Evolutionary conservation across 1,140 invertebrate genomes (phyloP), one percentile per base, ranked within the genome.

Genomic region (Acromyrmex charruanus): DNA sequence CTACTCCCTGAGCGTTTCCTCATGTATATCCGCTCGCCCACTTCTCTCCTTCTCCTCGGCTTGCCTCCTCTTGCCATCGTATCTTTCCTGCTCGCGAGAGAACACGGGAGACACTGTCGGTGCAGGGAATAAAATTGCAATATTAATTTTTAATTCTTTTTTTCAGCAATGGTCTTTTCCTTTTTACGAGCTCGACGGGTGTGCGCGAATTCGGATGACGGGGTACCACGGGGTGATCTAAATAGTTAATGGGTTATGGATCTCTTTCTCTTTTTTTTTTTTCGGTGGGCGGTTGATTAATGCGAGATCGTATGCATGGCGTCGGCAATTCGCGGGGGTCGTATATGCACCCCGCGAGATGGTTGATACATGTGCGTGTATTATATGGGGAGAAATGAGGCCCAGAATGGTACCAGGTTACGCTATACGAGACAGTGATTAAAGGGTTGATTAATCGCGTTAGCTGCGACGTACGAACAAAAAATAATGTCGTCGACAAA

Each of bases 111-210:
- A 84, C 80, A 87, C 58, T 51, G 86, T 87, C 59, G 75, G 71
- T 66, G 82, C 35, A 85, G 88, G 39, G 39, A 44, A 44, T 10
- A 44, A 91, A 90, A 92, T 92, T 92, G 92, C 85, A 85, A 92
- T 88, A 89, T 92, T 90, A 92, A 92, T 92, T 91, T 92, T 92
- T 92, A 88, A 92, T 92, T 84, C 79, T 88, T 91, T 89, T 87
- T 84, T 88, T 86, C 89, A 75, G n/a, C 39, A 65, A 7, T 80
- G 59, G 66, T 25, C 65, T 75, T 49, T 35, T 12, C 53, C 10
- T 81, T 53, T 85, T 85, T 79, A 55, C 55, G 53, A 66, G 39
- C 18, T 21, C 44, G 35, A 12, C 14, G 68, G 66, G 59, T 12
- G 18, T 4, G 18, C 58, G 49, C 53, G 44, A 84, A 72, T 63